These are phyloP conservation scores for Dicentrarchus labrax DNA, from an alignment of 2,113 vertebrate species.

Conservation along the genomic window DNA sequence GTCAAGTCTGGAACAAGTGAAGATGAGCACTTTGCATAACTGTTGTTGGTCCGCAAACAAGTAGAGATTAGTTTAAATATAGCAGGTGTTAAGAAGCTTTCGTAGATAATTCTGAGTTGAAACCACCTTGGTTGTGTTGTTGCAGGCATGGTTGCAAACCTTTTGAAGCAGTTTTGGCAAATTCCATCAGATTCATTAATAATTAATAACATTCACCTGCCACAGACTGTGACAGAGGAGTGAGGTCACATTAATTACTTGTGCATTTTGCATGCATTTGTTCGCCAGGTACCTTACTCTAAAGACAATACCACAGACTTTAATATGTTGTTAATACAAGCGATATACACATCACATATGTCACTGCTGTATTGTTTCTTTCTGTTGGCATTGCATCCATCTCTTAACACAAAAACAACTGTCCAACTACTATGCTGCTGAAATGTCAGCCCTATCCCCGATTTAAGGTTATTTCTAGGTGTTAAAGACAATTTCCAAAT, in stretches of 20 bases:
- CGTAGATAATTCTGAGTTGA: not conserved
- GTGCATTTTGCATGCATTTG: not conserved
- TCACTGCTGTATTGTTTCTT: not conserved
- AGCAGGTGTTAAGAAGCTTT: not conserved
- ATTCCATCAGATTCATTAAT: too few species aligned
- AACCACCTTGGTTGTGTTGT: not conserved
- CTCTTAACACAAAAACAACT: not conserved
- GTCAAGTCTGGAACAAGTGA: not conserved
- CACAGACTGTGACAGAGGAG: not conserved
- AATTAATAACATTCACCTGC: not conserved
- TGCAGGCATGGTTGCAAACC: not conserved
- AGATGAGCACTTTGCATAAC: not conserved
- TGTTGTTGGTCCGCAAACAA: not conserved
- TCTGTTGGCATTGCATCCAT: too few species aligned
- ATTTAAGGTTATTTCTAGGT: not conserved
- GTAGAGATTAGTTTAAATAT: not conserved
- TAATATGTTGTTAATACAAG: not conserved
- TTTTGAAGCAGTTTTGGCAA: not conserved
- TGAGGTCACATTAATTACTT: not conserved
- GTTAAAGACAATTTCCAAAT: too few species aligned
- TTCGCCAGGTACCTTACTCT: not conserved
- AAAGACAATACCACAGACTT: not conserved
- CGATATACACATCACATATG: too few species aligned
- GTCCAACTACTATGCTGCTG: not conserved
- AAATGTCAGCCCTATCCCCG: not conserved